Evolutionary conservation across 2,888 invertebrate genomes (phyloP), one percentile per base, ranked within the genome.

Genomic region (Scrobipalpa atriplicella): DNA sequence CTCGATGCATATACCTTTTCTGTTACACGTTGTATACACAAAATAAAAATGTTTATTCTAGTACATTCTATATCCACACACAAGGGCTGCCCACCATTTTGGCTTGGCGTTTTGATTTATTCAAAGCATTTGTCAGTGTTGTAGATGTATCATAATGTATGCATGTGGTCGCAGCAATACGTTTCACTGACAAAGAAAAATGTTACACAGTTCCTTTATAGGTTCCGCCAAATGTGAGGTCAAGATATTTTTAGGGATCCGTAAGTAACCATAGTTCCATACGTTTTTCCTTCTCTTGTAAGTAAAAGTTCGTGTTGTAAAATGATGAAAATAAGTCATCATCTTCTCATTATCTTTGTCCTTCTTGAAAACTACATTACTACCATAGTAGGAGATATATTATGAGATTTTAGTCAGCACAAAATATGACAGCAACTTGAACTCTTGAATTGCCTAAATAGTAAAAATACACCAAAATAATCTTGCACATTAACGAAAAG

Each of bases 61-160:
- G 54, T 19, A 21, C 2, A 21, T 5, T 21, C 6, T 13, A 11
- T 29, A 11, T 21, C 1, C 11, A 13, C 13, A 19, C 19, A 21
- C 5, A 43, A 62, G 61, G 61, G 61, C 51, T 29, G n/a, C 6
- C 69, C 61, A 58, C 60, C 67, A 61, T 67, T 67, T 68, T 68
- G 64, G 64, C 64, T 73, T 75, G 76, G 75, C 78, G 77, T 80
- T 85, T 79, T 86, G 88, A 90, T 89, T 84, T 84, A 89, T 86
- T 77, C 71, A 72, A 69, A 74, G 78, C 84, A 90, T 90, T 90
- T 86, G 86, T 90, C 86, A 87, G 79, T 72, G 77, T 75, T 76
- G 69, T 71, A 71, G 70, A 77, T 80, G 77, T 78, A 78, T 78
- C 79, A 79, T 85, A 83, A 86, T 84, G 70, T 84, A 85, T 83